These are phyloP conservation scores for Fistularia tabacaria DNA, from an alignment of 2,797 vertebrate genomes.

Conservation along the genomic window DNA sequence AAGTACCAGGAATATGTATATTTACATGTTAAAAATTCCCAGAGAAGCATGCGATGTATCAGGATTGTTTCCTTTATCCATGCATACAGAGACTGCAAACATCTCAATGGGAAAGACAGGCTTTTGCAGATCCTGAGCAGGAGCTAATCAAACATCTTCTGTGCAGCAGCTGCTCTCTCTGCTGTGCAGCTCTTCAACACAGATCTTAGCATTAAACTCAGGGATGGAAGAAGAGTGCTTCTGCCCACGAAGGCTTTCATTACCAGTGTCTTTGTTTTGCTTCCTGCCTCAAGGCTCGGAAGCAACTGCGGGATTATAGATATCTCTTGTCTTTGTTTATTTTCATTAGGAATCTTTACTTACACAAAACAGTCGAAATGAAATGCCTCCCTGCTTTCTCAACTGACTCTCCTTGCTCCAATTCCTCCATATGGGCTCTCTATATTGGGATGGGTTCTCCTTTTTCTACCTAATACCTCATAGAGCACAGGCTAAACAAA, in stretches of 20 bases:
- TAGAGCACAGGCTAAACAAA: constrained; percentile 75
- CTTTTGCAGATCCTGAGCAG: constrained; percentile 47
- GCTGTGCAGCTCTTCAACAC: constrained; percentile 40
- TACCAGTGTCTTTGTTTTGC: constrained; percentile 24
- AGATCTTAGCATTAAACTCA: constrained; percentile 46
- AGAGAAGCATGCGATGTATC: constrained; percentile 15
- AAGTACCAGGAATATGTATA: constrained; percentile 29
- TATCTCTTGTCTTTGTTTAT: constrained; percentile 64
- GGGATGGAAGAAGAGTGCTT: constrained; percentile 44
- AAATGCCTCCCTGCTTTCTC: constrained; percentile 56
- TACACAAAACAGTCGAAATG: constrained; percentile 66
- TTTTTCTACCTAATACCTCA: constrained; percentile 54
- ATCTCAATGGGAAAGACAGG: constrained; percentile 17
- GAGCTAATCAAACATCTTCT: constrained; percentile 55
- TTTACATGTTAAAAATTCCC: constrained; percentile 29
- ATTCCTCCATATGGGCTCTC: constrained; percentile 53
- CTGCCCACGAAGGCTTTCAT: constrained; percentile 45
- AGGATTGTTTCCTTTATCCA: constrained; percentile 21
- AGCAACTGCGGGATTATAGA: constrained; percentile 53
- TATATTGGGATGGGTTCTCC: constrained; percentile 50
- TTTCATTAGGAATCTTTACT: constrained; percentile 61
- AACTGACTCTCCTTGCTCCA: constrained; percentile 51
- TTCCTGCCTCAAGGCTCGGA: constrained; percentile 47
- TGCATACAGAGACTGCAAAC: constrained; percentile 8
- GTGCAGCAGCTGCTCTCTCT: constrained; percentile 24